These are phyloP conservation scores for Cydia pomonella DNA, from an alignment of 1,140 invertebrate genomes.

Conservation along the genomic window DNA sequence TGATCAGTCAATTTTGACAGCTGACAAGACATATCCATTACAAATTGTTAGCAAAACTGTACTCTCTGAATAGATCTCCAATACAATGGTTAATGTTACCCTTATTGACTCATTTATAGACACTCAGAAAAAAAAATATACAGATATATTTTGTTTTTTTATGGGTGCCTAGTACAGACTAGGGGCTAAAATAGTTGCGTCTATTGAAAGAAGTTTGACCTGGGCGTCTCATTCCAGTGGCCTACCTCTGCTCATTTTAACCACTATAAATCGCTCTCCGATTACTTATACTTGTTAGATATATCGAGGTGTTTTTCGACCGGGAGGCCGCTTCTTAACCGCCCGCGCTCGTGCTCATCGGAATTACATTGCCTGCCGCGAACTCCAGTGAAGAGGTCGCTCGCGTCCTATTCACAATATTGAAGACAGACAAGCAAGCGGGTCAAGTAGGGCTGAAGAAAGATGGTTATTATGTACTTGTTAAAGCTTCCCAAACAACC, in stretches of 20 bases:
- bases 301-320: background rate
- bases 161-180: too few relatives aligned
- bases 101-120: background rate
- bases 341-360: background rate
- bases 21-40: too few relatives aligned
- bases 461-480: constrained; percentile 27
- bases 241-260: background rate
- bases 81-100: background rate
- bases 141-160: too few relatives aligned
- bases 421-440: constrained; percentile 21
- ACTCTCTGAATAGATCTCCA: too few relatives aligned
- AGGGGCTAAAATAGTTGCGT: background rate
- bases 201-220: constrained; percentile 8
- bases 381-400: constrained; percentile 16
- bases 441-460: constrained; percentile 11
- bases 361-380: background rate
- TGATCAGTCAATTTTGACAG: too few relatives aligned
- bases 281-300: background rate
- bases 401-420: constrained; percentile 27
- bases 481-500: background rate
- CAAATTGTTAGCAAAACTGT: too few relatives aligned
- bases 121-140: background rate
- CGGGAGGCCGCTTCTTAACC: background rate
- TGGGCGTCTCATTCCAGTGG: background rate
- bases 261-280: background rate